Evolutionary conservation across 2,113 vertebrate genomes (phyloP), one percentile per base, ranked within the genome.

Genomic region (Craseonycteris thonglongyai): DNA sequence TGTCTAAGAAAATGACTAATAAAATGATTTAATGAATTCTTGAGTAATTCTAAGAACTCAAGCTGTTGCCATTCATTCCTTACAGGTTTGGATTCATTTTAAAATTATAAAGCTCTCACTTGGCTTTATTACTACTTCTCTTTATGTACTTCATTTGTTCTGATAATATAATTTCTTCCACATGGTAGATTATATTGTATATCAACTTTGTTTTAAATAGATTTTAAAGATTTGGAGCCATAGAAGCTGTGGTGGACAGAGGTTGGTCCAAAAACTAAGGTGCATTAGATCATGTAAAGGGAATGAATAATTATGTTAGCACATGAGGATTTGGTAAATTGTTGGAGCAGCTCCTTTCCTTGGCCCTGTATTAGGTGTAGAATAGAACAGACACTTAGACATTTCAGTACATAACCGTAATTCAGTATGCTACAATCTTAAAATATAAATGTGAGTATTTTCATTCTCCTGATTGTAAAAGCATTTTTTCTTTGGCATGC

Each of bases 11-110:
- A 94, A 86, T 51, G 24, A 85, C 71, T 80, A 54, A 80, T 38
- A 75, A 72, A 65, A 71, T 71, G 66, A 26, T 72, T 82, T 83
- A 68, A 79, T 65, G 42, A 87, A 75, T 95, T 92, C 59, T 88
- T 94, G 82, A 49, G 74, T 66, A 90, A 68, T 96, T 92, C 61
- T n/a, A 90, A 95, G 61, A 95, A 71, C 30, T 65, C 69, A 84
- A 58, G 85, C 21, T 51, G 51, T 84, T 45, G 81, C 45, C 12
- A 74, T 87, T 68, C 63, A 61, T 74, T 68, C 63, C 56, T 74
- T 79, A 88, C 35, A n/a, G 22, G 28, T 56, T 94, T 40, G 7
- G 38, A 68, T 45, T 94, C 19, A 75, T 79, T 83, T 61, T 92
- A 16, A 90, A 94, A 42, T 45, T 58, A 3, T 63, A 88, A 83